Base-by-base conservation (phyloP, 2,888 invertebrate genomes). In the Eueremaeus valkanovi region DNA sequence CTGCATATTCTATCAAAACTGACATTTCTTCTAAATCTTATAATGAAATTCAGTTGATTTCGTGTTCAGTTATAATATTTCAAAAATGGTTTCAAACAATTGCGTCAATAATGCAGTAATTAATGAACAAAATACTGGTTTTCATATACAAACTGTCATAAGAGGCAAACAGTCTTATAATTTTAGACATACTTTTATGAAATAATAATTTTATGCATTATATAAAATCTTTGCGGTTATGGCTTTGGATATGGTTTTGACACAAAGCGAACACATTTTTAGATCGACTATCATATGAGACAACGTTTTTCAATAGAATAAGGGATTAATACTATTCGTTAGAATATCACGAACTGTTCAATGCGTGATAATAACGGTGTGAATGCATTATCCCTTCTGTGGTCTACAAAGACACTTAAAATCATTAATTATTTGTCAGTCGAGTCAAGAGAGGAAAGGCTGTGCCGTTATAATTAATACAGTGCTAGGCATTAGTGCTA, bases 401-500 rank as follows among this genome's bases (percentile, higher is more conserved):
- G 63, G 29, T 33, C 63, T 63, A 36, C n/a, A 33, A 36, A 63
- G 63, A 63, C 63, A 63, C 63, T 63, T 63, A 31, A 63, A 63
- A 63, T 63, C 63, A 63, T 63, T 63, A 63, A 63, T 63, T 63
- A 27, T 33, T 18, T 63, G 63, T 63, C 63, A 63, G 63, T 63
- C 33, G 33, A 63, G 63, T 63, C 63, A 63, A 63, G n/a, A 63
- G 63, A 63, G 63, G 63, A 63, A 63, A 63, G 63, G 63, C 63
- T 63, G 16, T 29, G 55, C 31, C 63, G 36, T 27, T 63, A 63
- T 63, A 63, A 63, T 63, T 63, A 63, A 63, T 63, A 63, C 31
- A n/a, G n/a, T 24, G 24, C 9, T 63, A 33, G 33, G 27, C 31
- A 63, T 63, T 63, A 63, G 18, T 63, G 33, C 33, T 27, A 24